Conservation (phyloP, 2,797 vertebrate genomes). For the Argyrosomus regius region DNA sequence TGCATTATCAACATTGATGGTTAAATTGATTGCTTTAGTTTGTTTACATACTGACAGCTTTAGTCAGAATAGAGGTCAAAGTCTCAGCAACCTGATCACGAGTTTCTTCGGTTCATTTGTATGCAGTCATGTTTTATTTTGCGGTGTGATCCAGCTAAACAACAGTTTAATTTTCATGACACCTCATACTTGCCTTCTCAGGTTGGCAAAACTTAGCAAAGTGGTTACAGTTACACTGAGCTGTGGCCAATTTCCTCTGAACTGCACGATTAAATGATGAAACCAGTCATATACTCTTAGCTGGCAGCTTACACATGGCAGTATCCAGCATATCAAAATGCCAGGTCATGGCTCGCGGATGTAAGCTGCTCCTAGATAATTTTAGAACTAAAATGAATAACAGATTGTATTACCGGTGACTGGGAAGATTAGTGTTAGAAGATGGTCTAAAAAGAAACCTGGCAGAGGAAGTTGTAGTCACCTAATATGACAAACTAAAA, state of each 20-base stretch:
- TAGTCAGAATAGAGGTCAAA: conserved; percentile 11
- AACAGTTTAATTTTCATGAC: conserved; percentile 9
- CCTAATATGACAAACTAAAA: neutral
- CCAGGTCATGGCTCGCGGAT: conserved; percentile 3
- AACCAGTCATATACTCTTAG: neutral
- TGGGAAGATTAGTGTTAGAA: neutral
- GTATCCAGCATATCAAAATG: conserved; percentile 20
- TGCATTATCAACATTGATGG: neutral
- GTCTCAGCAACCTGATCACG: conserved; percentile 4
- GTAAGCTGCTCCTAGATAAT: conserved; percentile 15
- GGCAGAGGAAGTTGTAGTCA: neutral
- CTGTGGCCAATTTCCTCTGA: neutral
- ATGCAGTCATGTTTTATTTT: conserved; percentile 12
- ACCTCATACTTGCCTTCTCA: neutral
- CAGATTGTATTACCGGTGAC: conserved; percentile 20
- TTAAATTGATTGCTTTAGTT: neutral
- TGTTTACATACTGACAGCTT: conserved; percentile 32
- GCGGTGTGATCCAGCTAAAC: neutral
- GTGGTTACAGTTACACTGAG: neutral
- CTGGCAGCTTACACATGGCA: neutral
- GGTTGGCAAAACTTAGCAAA: conserved; percentile 23
- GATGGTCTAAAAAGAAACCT: neutral
- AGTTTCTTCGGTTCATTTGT: neutral
- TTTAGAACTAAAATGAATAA: conserved; percentile 41
- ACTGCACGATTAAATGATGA: neutral